Percentiles rank a stretch among this genome's conserved stretches.
Evolutionary conservation across 2,113 vertebrate genomes (phyloP).

Genomic region (Echinops telfairi): DNA sequence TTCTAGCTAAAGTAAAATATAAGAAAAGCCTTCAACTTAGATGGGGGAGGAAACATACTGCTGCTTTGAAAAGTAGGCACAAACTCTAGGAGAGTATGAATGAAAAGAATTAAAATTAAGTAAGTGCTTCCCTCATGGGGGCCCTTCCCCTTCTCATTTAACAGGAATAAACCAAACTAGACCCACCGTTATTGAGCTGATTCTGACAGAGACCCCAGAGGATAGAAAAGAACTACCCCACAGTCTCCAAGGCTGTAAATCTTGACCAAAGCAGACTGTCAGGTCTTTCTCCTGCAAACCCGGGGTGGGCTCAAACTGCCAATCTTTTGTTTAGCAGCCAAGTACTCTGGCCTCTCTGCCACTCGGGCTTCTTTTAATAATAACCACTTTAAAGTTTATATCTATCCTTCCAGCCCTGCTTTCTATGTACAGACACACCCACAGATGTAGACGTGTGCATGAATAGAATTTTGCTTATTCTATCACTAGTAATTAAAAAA

Average conservation of each 20-base stretch:
- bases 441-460: neutral
- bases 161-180: too few relatives aligned
- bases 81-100: neutral
- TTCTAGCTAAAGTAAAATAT: neutral
- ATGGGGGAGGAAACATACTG: neutral
- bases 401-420: neutral
- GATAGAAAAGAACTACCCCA: too few relatives aligned
- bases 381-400: neutral
- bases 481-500: neutral
- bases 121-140: too few relatives aligned
- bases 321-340: neutral
- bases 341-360: neutral
- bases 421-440: neutral
- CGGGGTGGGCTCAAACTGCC: neutral
- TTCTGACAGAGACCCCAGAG: too few relatives aligned
- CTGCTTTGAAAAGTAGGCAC: slow-evolving; percentile 15
- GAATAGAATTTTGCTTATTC: neutral
- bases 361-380: neutral
- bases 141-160: neutral
- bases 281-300: too few relatives aligned
- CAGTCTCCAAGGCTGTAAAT: neutral
- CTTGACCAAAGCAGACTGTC: neutral
- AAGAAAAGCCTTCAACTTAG: neutral
- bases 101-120: neutral
- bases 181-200: too few relatives aligned